These are phyloP conservation scores for Mormyrus lacerda DNA, from an alignment of 2,113 vertebrate genomes.

Conservation along the genomic window DNA sequence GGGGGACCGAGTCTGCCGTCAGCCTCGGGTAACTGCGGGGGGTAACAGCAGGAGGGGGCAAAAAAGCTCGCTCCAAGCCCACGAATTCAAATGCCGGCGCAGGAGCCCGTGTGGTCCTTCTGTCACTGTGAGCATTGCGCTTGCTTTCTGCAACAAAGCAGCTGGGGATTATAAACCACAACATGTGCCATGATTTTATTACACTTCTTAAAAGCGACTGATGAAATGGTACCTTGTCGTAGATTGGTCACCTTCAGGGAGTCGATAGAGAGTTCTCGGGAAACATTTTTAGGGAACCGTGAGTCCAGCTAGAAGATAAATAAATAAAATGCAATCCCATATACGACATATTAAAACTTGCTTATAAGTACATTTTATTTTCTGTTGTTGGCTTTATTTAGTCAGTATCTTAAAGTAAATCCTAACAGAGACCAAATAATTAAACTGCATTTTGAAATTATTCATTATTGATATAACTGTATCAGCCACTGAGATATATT, in stretches of 20 bases:
- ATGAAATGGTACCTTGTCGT: conserved; percentile 37
- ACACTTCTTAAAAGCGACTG: not conserved
- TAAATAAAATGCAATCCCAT: not conserved
- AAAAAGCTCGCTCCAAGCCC: conserved; percentile 1
- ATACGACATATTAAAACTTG: not conserved
- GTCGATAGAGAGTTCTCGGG: conserved; percentile 29
- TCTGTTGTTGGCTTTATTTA: not conserved
- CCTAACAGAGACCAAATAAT: not conserved
- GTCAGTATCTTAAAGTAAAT: not conserved
- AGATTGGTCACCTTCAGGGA: not conserved
- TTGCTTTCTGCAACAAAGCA: conserved; percentile 32
- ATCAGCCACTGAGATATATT: conserved; percentile 24
- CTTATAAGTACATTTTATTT: not conserved
- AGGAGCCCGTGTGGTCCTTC: conserved; percentile 17
- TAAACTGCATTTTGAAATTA: not conserved
- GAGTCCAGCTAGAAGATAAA: conserved; percentile 38
- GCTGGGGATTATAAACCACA: not conserved
- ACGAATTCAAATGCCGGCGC: conserved; percentile 17
- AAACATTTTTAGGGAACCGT: conserved; percentile 27
- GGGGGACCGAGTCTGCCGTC: conserved; percentile 47
- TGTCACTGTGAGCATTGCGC: conserved; percentile 7
- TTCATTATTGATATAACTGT: not conserved
- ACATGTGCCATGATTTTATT: not conserved
- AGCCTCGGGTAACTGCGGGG: conserved; percentile 29
- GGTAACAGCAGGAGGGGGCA: conserved; percentile 26